These are phyloP conservation scores for Cheilosia scutellata DNA, from an alignment of 2,888 invertebrate genomes.

Conservation along the genomic window DNA sequence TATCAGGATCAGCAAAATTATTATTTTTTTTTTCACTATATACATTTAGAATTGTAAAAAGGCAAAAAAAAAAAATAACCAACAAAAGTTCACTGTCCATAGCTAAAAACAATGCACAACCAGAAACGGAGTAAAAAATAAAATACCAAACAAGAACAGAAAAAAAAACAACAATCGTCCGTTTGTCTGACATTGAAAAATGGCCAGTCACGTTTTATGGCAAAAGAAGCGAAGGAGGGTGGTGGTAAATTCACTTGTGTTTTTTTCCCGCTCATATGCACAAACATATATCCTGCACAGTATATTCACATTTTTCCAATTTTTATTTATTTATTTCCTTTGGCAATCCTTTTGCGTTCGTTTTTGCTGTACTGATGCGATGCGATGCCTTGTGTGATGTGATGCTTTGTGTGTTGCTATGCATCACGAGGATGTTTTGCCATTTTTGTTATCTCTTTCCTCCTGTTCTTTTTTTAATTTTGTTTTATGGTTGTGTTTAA, in stretches of 20 bases:
- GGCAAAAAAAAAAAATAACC: constrained; percentile 33
- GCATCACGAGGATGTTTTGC: constrained; percentile 66
- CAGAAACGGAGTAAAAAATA: constrained; percentile 63
- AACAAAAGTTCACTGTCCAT: constrained; percentile 63
- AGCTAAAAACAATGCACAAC: constrained; percentile 63
- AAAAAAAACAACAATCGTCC: constrained; percentile 76
- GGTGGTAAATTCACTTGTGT: constrained; percentile 34
- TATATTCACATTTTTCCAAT: constrained; percentile 71
- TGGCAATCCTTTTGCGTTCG: constrained; percentile 59
- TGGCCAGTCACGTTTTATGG: constrained; percentile 84
- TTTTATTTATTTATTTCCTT: constrained; percentile 77
- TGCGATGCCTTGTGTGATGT: constrained; percentile 23
- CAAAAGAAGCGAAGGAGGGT: constrained; percentile 27
- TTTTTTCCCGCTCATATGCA: constrained; percentile 43
- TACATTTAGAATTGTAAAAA: background rate
- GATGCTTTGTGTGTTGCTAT: constrained; percentile 67
- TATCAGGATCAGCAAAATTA: background rate
- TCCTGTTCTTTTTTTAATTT: constrained; percentile 32
- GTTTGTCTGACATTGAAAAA: constrained; percentile 84
- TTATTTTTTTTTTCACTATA: background rate
- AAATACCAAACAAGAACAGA: constrained; percentile 71
- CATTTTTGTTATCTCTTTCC: constrained; percentile 53
- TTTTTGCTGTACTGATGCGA: background rate
- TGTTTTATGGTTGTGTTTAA: constrained; percentile 59
- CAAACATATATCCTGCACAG: constrained; percentile 57